Conservation (phyloP, 2,888 invertebrate species). For the Hanleya hanleyi region DNA sequence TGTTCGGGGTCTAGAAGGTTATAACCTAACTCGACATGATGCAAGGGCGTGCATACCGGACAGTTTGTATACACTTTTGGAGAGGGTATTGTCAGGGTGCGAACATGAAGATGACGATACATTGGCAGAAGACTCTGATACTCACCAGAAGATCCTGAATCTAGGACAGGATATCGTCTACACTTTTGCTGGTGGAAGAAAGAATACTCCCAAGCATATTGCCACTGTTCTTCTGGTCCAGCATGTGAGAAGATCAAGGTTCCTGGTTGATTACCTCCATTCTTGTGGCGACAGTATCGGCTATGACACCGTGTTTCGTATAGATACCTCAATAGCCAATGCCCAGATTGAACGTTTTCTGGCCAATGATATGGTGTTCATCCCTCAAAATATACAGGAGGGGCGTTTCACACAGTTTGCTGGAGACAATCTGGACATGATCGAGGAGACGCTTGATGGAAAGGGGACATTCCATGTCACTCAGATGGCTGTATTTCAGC, state of each 20-base stretch:
- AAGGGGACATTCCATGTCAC: not conserved
- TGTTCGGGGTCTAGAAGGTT: too few species aligned
- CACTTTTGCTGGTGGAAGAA: not conserved
- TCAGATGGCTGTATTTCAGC: not conserved
- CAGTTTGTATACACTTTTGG: too few species aligned
- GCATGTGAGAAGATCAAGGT: too few species aligned
- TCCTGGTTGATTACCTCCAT: too few species aligned
- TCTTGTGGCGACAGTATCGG: not conserved
- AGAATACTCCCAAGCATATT: too few species aligned
- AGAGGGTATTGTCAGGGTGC: too few species aligned
- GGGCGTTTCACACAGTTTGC: not conserved
- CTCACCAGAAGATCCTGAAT: not conserved
- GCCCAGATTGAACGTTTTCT: not conserved
- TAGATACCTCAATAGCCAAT: constrained; percentile 6
- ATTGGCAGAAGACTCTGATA: too few species aligned
- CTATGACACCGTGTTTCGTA: not conserved
- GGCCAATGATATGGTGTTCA: not conserved
- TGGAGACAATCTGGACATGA: constrained; percentile 1
- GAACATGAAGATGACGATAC: too few species aligned
- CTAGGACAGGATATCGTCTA: not conserved
- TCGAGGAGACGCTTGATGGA: constrained; percentile 8
- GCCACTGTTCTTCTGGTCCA: too few species aligned
- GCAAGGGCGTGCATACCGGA: too few species aligned
- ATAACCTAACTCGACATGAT: too few species aligned
- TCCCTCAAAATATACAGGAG: not conserved